These are phyloP conservation scores for Megaceryle alcyon DNA, from an alignment of 2,797 vertebrate species.

Conservation along the genomic window DNA sequence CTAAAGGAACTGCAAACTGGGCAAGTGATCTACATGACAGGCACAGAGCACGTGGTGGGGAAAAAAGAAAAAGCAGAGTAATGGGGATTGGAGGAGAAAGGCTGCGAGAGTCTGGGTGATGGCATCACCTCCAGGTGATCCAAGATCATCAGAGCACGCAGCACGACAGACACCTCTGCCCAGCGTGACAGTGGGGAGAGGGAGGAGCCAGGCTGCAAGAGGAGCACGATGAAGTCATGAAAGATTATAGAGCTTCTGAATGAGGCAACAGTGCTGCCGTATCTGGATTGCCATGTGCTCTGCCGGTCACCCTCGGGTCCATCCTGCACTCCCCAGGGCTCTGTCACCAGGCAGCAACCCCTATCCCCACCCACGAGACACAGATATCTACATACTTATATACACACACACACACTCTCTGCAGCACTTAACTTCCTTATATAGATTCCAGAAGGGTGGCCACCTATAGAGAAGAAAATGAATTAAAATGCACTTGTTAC, in stretches of 20 bases:
- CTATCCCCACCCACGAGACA: rapidly evolving
- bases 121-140: background rate
- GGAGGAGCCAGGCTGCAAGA: background rate
- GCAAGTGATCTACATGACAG: background rate
- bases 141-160: rapidly evolving
- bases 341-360: too few species aligned
- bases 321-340: background rate
- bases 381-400: background rate
- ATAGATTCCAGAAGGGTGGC: background rate
- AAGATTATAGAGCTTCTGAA: background rate
- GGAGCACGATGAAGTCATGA: background rate
- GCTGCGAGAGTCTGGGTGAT: rapidly evolving
- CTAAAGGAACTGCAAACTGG: background rate
- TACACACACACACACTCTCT: background rate
- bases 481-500: background rate
- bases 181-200: rapidly evolving
- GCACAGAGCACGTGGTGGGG: background rate
- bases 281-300: background rate
- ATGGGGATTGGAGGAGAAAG: background rate
- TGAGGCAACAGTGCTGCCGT: rapidly evolving
- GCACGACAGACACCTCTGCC: background rate
- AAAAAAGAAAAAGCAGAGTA: background rate
- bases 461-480: background rate
- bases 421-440: background rate
- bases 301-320: rapidly evolving